A percentile compares a stretch with the other conserved stretches of the same genome.
Conservation (phyloP, 2,113 vertebrate species). For the Psephotus haematonotus region DNA sequence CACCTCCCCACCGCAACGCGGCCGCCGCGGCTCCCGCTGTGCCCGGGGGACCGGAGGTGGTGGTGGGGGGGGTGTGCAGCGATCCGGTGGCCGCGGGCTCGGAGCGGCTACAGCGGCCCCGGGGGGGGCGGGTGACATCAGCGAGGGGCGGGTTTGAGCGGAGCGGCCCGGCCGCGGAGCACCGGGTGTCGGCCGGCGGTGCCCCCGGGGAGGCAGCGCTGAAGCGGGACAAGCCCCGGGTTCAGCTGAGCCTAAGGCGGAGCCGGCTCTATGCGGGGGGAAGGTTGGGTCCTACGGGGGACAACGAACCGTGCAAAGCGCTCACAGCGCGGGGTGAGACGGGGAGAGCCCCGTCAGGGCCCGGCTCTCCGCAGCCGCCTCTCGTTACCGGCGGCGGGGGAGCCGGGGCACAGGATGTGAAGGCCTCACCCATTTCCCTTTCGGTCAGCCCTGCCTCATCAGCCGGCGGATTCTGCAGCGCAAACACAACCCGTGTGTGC, state of each 20-base stretch:
- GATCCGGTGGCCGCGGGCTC: background rate
- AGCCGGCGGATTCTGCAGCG: background rate
- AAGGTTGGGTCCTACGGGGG: background rate
- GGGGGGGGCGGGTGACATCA: conserved; percentile 72
- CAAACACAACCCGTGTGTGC: background rate
- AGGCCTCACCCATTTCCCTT: conserved; percentile 67
- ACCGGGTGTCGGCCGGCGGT: background rate
- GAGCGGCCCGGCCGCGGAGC: background rate
- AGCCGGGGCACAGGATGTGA: conserved; percentile 38
- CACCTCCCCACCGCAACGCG: conserved; percentile 36
- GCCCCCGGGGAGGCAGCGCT: background rate
- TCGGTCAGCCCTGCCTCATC: background rate
- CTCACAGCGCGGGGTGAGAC: rapidly evolving
- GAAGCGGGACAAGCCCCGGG: background rate
- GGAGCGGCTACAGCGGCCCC: conserved; percentile 23
- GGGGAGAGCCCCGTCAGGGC: background rate
- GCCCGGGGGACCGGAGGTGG: background rate
- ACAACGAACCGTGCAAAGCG: background rate
- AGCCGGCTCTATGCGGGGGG: background rate
- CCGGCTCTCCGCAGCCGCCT: background rate
- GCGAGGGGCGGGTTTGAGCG: conserved; percentile 11
- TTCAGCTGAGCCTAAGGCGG: background rate
- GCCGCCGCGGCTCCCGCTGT: conserved; percentile 10
- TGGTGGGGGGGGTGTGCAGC: background rate
- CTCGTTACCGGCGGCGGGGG: background rate